Evolutionary conservation across 1,140 invertebrate species (phyloP), one percentile per base, ranked within the genome.

Genomic region (Drosophila rhopaloa): DNA sequence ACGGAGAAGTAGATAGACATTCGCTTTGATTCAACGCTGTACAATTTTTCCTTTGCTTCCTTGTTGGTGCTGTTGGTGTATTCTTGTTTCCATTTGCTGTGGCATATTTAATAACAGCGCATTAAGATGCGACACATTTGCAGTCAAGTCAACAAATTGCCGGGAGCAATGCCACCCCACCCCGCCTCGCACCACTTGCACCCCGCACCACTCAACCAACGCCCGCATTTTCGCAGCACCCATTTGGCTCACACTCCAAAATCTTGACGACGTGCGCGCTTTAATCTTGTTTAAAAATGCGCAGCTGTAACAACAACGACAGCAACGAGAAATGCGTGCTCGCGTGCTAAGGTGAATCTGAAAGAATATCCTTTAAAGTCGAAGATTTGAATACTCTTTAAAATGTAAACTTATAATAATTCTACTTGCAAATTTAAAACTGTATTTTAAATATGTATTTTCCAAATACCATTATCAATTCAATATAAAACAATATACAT

Each of bases 271-370:
- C 79, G 82, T 88, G 82, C 72, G 62, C 75, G 82, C 82, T 86
- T 86, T 86, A 88, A 86, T 86, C 82, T 86, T 86, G 83, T 86
- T 88, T 86, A 88, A 86, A 86, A 86, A 86, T 86, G 83, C 79
- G 83, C 83, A 86, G 83, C 70, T 82, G 82, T 75, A 79, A 72
- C 54, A 79, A 76, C 66, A 77, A 74, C 57, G 62, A 55, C 32
- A 43, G 44, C 73, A 37, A 43, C 48, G 63, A 19, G 46, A 68
- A 62, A 62, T 61, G 54, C 65, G 43, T 63, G 56, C 61, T 58
- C 37, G 32, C 35, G 76, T 56, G 56, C 53, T 27, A 46, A 56
- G 40, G 75, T 35, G 40, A 55, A 50, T 19, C 46, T 8, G 16
- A 41, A 54, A 38, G 11, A 8, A 44, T 16, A 32, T 32, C 0